Percentiles rank a stretch among this genome's conserved stretches.
These are phyloP conservation scores for Labeo calbasu DNA, from an alignment of 2,797 vertebrate genomes.

Conservation along the genomic window DNA sequence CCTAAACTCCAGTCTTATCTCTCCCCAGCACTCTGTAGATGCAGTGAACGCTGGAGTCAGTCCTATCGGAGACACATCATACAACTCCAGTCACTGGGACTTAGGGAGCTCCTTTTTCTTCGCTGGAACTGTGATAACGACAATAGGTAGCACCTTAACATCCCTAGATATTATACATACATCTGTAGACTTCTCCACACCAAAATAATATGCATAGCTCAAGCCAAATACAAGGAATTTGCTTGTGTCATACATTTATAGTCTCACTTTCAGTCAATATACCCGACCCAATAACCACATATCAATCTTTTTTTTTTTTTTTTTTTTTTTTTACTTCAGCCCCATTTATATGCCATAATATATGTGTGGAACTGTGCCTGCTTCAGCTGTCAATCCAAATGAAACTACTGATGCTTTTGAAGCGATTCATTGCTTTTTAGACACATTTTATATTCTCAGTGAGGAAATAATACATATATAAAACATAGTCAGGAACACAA, in stretches of 20 bases:
- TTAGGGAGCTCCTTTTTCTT: slow-evolving; percentile 97
- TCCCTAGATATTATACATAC: background rate
- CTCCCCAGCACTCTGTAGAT: slow-evolving; percentile 87
- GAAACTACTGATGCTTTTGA: slow-evolving; percentile 6
- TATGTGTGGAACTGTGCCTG: background rate
- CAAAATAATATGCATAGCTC: background rate
- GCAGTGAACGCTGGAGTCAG: slow-evolving; percentile 93
- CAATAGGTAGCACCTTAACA: slow-evolving; percentile 81
- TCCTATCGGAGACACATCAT: slow-evolving; percentile 88
- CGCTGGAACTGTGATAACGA: slow-evolving; percentile 96
- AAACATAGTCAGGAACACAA: background rate
- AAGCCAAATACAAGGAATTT: slow-evolving; percentile 6
- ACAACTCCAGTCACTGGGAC: slow-evolving; percentile 94
- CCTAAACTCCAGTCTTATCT: slow-evolving; percentile 16
- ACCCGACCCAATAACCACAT: background rate
- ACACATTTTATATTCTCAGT: background rate
- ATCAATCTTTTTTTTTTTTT: background rate
- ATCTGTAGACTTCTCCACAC: background rate
- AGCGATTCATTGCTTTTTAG: slow-evolving; percentile 1
- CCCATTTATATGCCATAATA: background rate
- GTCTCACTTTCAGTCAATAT: slow-evolving; percentile 20
- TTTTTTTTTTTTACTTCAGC: background rate
- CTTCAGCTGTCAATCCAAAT: slow-evolving; percentile 31
- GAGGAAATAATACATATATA: background rate
- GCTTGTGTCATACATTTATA: slow-evolving; percentile 17